Evolutionary conservation across 2,888 invertebrate species (phyloP).

Genomic region (Cybosia mesomella): DNA sequence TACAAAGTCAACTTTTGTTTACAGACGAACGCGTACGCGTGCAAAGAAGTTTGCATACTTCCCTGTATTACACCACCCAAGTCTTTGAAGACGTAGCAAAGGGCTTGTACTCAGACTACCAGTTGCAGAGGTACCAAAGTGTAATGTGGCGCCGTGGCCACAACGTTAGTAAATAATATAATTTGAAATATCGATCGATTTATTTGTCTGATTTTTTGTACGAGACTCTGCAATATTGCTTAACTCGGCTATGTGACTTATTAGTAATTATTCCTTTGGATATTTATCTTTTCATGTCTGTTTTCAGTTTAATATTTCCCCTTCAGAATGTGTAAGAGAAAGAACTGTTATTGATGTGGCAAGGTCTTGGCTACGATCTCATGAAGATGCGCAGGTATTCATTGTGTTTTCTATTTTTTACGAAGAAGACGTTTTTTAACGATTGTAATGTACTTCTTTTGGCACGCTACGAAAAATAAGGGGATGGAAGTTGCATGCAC

Average conservation of each 20-base stretch:
- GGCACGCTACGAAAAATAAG: not conserved
- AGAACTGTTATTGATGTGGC: slow-evolving; percentile 52
- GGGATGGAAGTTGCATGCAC: not conserved
- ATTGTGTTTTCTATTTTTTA: not conserved
- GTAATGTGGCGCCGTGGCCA: slow-evolving; percentile 55
- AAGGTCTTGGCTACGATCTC: slow-evolving; percentile 68
- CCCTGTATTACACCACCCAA: slow-evolving; percentile 59
- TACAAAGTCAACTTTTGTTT: slow-evolving; percentile 50
- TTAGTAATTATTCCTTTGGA: not conserved
- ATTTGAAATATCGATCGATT: slow-evolving; percentile 7
- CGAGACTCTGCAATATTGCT: slow-evolving; percentile 39
- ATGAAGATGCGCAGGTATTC: slow-evolving; percentile 78
- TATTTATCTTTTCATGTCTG: not conserved
- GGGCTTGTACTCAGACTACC: slow-evolving; percentile 57
- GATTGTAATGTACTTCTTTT: not conserved
- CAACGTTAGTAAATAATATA: slow-evolving; percentile 57
- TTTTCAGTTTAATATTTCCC: slow-evolving; percentile 66
- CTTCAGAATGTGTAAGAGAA: slow-evolving; percentile 18
- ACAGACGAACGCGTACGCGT: slow-evolving; percentile 58
- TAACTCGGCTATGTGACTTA: slow-evolving; percentile 12
- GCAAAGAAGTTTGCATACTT: slow-evolving; percentile 56
- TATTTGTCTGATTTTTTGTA: not conserved
- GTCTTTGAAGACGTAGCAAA: slow-evolving; percentile 62
- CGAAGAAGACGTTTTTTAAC: not conserved
- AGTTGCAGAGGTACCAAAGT: slow-evolving; percentile 55